A percentile compares a stretch with the other conserved stretches of the same genome.
Evolutionary conservation across 2,888 invertebrate species (phyloP).

Genomic region (Amiota communis): DNA sequence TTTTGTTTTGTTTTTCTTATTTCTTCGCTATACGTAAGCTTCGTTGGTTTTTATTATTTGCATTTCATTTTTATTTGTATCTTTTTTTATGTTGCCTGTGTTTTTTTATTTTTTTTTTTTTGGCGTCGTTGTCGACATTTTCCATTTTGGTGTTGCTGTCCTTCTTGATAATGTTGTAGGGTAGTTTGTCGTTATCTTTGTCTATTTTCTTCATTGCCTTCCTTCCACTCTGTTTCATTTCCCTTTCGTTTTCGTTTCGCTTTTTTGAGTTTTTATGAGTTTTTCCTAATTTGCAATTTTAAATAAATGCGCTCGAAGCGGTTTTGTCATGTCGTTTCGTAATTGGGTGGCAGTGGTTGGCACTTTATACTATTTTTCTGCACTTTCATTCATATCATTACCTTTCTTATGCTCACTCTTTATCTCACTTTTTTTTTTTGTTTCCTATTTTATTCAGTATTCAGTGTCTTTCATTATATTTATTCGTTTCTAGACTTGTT

Average conservation of each 20-base stretch:
- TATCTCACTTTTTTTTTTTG: background rate
- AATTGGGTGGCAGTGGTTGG: conserved; percentile 73
- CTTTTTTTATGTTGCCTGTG: conserved; percentile 45
- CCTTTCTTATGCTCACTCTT: conserved; percentile 2
- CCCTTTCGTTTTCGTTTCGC: conserved; percentile 18
- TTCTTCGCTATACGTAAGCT: conserved; percentile 24
- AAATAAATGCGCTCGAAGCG: conserved; percentile 65
- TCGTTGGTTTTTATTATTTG: conserved; percentile 56
- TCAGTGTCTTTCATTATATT: background rate
- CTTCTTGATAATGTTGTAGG: conserved; percentile 42
- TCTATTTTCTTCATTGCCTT: conserved; percentile 40
- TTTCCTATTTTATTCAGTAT: background rate
- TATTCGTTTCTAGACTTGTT: background rate
- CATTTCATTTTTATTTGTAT: conserved; percentile 43
- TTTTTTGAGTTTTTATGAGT: conserved; percentile 25
- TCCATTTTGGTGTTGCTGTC: conserved; percentile 50
- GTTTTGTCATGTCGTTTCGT: conserved; percentile 71
- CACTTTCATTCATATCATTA: conserved; percentile 9
- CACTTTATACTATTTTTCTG: conserved; percentile 64
- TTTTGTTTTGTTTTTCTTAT: conserved; percentile 5
- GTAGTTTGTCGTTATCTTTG: conserved; percentile 40
- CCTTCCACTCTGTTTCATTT: conserved; percentile 15
- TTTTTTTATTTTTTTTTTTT: conserved; percentile 9
- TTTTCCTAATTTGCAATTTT: conserved; percentile 71
- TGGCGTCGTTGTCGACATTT: conserved; percentile 31